These are phyloP conservation scores for Heptranchias perlo DNA, from an alignment of 2,113 vertebrate genomes.

Conservation along the genomic window DNA sequence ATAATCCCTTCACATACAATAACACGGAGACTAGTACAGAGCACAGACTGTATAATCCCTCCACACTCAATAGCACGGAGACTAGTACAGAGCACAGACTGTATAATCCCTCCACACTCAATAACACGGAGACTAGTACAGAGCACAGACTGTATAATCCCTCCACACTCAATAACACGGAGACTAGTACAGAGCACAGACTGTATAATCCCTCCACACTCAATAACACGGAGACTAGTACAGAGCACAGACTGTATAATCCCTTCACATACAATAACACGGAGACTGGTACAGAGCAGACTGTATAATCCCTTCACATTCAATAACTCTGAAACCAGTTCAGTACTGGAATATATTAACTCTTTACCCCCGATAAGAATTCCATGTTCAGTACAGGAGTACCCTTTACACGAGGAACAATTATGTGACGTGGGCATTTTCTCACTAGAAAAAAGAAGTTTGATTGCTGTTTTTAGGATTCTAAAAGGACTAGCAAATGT, in stretches of 20 bases:
- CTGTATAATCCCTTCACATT: not conserved
- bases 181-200: too few species aligned
- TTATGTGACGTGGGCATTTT: not conserved
- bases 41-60: not conserved
- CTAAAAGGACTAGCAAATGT: not conserved
- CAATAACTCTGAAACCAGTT: not conserved
- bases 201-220: not conserved
- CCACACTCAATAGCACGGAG: not conserved
- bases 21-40: too few species aligned
- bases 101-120: not conserved
- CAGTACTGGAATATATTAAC: not conserved
- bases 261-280: not conserved
- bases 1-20: not conserved
- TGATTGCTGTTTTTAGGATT: not conserved
- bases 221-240: too few species aligned
- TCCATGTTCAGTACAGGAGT: not conserved
- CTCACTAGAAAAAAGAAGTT: too few species aligned
- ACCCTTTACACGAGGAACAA: not conserved
- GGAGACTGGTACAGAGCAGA: too few species aligned
- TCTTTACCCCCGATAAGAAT: too few species aligned
- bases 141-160: not conserved
- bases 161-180: not conserved
- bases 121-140: too few species aligned
- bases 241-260: not conserved
- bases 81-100: too few species aligned